Conservation (phyloP, 2,797 vertebrate genomes). For the Enteromius thamalakanensis region DNA sequence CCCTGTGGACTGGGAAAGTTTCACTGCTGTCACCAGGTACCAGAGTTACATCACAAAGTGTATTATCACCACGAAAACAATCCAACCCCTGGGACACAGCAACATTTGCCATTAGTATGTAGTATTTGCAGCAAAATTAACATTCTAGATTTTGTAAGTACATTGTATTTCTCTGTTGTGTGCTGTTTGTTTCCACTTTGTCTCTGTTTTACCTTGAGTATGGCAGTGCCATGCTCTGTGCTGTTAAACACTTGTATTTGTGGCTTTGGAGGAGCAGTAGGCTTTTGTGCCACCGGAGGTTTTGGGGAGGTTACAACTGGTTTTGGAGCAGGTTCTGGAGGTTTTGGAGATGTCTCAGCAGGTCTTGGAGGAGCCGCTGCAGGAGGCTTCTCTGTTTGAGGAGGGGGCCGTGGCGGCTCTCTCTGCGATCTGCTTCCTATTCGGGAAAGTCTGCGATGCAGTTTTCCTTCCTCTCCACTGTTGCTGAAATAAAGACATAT, state of each 20-base stretch:
- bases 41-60: conserved; percentile 80
- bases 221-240: conserved; percentile 68
- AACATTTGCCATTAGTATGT: not conserved
- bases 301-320: conserved; percentile 59
- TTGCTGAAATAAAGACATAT: conserved; percentile 59
- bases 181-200: not conserved
- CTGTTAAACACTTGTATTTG: conserved; percentile 75
- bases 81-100: conserved; percentile 72
- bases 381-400: conserved; percentile 66
- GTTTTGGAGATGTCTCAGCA: conserved; percentile 54
- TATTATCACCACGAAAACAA: conserved; percentile 70
- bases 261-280: conserved; percentile 72
- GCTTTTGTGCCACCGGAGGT: conserved; percentile 67
- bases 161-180: not conserved
- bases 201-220: conserved; percentile 73
- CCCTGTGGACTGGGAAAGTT: conserved; percentile 79
- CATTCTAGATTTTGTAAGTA: not conserved
- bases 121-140: not conserved
- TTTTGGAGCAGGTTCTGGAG: conserved; percentile 53
- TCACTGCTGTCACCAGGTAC: conserved; percentile 79
- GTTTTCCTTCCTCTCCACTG: conserved; percentile 73
- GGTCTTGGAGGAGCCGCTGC: conserved; percentile 37
- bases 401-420: conserved; percentile 69
- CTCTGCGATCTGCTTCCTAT: conserved; percentile 73
- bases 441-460: conserved; percentile 74